Evolutionary conservation across 2,113 vertebrate genomes (phyloP), one percentile per base, ranked within the genome.

Genomic region (Stomatorhinus ivindoensis): DNA sequence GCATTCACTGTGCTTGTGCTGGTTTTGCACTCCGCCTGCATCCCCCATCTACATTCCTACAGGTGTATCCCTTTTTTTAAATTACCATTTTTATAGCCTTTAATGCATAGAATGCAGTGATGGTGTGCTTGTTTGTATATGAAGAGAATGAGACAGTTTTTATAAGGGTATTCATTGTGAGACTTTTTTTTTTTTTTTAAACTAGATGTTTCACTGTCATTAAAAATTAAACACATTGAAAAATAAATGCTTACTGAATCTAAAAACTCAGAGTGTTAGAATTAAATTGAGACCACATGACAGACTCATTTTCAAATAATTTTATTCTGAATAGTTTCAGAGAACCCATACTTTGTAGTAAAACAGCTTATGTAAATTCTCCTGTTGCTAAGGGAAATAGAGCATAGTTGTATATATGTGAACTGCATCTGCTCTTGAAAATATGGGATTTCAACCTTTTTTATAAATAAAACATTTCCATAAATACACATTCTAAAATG

Each of bases 401-500:
- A 95, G 95, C 95, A 95, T 91, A 95, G 92, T 92, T 90, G 42
- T 91, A 91, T 90, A 92, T 90, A 91, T 93, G 76, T 53, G 88
- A 91, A 93, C 69, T 55, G 88, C 93, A 93, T 91, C 92, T 92
- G 48, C 94, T 91, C 91, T 93, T 94, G 93, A 95, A 90, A 95
- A 95, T 92, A 94, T 94, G 93, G 93, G 93, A 92, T 93, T 94
- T 93, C 92, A 87, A 91, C 91, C 91, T 88, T 92, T 90, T 93
- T 91, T 93, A 94, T 93, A 94, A 95, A 95, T 93, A 94, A 92
- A 93, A 92, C 89, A 92, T 91, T 92, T 93, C 91, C 91, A 93
- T 92, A 92, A 93, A 94, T 92, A 89, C 89, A 88, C 92, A 91
- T 87, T 93, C 91, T 93, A 83, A 93, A 91, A 92, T 89, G 84